Evolutionary conservation across 2,888 invertebrate species (phyloP).

Genomic region (Alitta virens): DNA sequence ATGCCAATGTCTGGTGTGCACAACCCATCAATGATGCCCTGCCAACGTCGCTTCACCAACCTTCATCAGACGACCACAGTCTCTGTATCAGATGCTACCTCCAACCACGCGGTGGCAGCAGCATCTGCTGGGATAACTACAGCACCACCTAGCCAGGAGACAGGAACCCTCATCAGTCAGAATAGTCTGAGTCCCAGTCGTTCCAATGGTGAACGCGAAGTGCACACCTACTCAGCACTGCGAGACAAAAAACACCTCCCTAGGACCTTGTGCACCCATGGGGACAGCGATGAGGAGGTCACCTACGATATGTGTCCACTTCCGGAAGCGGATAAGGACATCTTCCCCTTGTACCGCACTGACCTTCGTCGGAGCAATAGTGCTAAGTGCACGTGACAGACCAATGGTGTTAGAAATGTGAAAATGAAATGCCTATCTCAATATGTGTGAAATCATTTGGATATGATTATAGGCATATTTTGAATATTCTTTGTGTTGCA

Average conservation of each 20-base stretch:
- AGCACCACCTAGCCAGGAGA: slow-evolving; percentile 3
- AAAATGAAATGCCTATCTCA: no score
- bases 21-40: slow-evolving; percentile 15
- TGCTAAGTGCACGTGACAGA: no score
- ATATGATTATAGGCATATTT: no score
- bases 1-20: slow-evolving; percentile 24
- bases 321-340: slow-evolving; percentile 9
- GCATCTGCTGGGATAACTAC: slow-evolving; percentile 5
- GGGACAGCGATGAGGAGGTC: slow-evolving; percentile 14
- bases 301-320: slow-evolving; percentile 12
- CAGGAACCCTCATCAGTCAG: slow-evolving; percentile 6
- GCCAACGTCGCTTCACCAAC: slow-evolving; percentile 4
- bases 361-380: neutral
- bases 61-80: slow-evolving; percentile 9
- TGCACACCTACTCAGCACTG: slow-evolving; percentile 12
- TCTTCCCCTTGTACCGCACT: slow-evolving; percentile 1
- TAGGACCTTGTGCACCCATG: neutral
- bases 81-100: neutral
- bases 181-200: slow-evolving; percentile 1
- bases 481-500: no score
- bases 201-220: slow-evolving; percentile 7
- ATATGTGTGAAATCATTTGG: no score
- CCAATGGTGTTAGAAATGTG: no score
- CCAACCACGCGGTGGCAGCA: neutral
- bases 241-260: slow-evolving; percentile 8